Percentiles rank a stretch among this genome's conserved stretches.
Evolutionary conservation across 2,888 invertebrate species (phyloP).

Genomic region (Bembecia ichneumoniformis): DNA sequence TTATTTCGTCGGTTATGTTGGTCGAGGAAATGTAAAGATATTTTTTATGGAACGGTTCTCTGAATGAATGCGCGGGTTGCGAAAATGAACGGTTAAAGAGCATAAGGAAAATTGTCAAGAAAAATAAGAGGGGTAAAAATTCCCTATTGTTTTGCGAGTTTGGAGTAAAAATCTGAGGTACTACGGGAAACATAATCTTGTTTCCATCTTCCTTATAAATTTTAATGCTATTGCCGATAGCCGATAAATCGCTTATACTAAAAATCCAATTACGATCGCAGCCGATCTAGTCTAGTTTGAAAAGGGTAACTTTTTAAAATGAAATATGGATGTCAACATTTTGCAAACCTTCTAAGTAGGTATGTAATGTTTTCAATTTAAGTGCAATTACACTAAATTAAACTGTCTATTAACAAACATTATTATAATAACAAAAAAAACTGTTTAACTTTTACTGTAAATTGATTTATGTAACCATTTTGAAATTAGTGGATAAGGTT

Average conservation of each 20-base stretch:
- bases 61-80: background rate
- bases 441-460: too few relatives aligned
- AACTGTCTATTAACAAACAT: too few relatives aligned
- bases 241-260: conserved; percentile 9
- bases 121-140: background rate
- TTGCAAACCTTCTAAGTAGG: too few relatives aligned
- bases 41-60: background rate
- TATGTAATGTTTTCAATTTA: too few relatives aligned
- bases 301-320: background rate
- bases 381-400: too few relatives aligned
- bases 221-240: conserved; percentile 11
- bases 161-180: background rate
- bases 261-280: conserved; percentile 9
- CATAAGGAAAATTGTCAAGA: background rate
- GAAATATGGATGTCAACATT: background rate
- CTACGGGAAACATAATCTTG: conserved; percentile 6
- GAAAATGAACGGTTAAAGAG: background rate
- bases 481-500: too few relatives aligned
- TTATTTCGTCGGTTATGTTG: background rate
- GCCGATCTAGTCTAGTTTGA: background rate
- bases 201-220: conserved; percentile 5
- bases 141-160: background rate
- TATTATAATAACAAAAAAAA: too few relatives aligned
- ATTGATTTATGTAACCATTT: too few relatives aligned
- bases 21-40: background rate